Conservation (phyloP, 2,888 invertebrate genomes). For the Neoaliturus tenellus region DNA sequence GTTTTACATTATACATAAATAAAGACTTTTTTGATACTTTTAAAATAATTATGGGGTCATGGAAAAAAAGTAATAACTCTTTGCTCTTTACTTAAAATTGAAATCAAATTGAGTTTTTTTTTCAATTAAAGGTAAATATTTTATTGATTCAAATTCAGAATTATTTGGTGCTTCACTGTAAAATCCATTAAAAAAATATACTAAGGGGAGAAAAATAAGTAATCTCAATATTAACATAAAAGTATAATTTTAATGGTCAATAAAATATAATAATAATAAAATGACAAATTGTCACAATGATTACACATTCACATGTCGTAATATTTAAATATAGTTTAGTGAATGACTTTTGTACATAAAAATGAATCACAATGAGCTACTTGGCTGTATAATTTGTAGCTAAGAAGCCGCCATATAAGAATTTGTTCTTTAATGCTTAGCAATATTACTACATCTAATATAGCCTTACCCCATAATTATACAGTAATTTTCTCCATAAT, state of each 20-base stretch:
- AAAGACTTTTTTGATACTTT: too few species aligned
- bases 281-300: neutral
- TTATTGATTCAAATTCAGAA: too few species aligned
- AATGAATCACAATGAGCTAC: neutral
- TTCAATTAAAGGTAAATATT: too few species aligned
- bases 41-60: too few species aligned
- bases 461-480: neutral
- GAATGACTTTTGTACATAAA: neutral
- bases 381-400: neutral
- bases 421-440: neutral
- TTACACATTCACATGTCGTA: neutral
- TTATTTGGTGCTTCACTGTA: too few species aligned
- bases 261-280: slow-evolving; percentile 33
- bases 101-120: too few species aligned
- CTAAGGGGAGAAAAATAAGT: neutral
- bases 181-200: too few species aligned
- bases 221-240: neutral
- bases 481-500: neutral
- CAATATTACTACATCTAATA: slow-evolving; percentile 7
- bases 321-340: neutral
- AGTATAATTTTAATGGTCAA: slow-evolving; percentile 23
- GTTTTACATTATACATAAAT: too few species aligned
- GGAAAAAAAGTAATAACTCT: too few species aligned
- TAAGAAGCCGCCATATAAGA: neutral
- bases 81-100: too few species aligned